Base-by-base conservation (phyloP, 2,888 invertebrate species). In the Thymelicus sylvestris region DNA sequence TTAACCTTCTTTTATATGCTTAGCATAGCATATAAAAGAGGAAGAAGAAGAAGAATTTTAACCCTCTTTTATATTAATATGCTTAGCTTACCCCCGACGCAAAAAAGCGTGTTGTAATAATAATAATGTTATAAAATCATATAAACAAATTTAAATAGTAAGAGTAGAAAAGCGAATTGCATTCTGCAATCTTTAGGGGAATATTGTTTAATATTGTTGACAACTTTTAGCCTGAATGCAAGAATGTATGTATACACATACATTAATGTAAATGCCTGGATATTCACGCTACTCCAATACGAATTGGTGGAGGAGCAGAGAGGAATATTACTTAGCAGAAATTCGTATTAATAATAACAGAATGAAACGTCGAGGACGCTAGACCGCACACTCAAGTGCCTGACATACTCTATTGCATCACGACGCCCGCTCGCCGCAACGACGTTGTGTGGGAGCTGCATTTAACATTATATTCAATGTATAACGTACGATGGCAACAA, bases 371-470 rank as follows among this genome's bases (percentile, higher is more conserved):
- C 63, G 66, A 10, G 15, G 69, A 72, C 72, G 72, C 67, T 74
- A 74, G 69, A 77, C 79, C 76, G 73, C 76, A 74, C 66, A 73
- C 75, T 74, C 74, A 74, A 75, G 73, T 44, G 72, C 68, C 74
- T 70, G 75, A 74, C 75, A 77, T 78, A 59, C 44, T 66, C 66
- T 47, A 78, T 78, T 78, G 78, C 76, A 74, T 77, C 75, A 76
- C 74, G 72, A 74, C 76, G 75, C 61, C 69, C 64, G 68, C 60
- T 65, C 63, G 50, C 59, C 73, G 67, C 74, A 59, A 31, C 66
- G 73, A 66, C 60, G 48, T 38, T 57, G 71, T 74, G 72, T 64
- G 57, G 31, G 1, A 44, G 39, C 41, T 55, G 8, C 55, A 55
- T 52, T 52, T 44, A 57, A 55, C 57, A 24, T 55, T 55, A 55